Percentiles rank a stretch among this genome's conserved stretches.
phyloP scores from a whole-genome alignment of 2,797 vertebrate genomes.

The Sebastes matsubarae region DNA sequence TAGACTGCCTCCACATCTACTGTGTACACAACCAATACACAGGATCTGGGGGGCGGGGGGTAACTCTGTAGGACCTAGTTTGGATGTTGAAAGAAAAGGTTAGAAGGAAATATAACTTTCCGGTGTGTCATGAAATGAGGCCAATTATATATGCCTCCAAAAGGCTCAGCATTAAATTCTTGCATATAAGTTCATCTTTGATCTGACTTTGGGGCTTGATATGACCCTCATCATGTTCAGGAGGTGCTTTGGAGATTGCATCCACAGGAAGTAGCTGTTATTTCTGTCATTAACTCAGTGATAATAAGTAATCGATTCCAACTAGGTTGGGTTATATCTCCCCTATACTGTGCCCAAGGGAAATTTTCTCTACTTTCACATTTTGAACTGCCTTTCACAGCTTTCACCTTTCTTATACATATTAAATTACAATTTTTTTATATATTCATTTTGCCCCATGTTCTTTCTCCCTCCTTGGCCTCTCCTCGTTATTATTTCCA shows the following conservation, averaged over 20 bases:
- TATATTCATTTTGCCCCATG: neutral
- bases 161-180: neutral
- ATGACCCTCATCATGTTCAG: neutral
- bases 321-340: neutral
- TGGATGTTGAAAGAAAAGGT: neutral
- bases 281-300: neutral
- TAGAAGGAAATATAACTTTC: neutral
- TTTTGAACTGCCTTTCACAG: neutral
- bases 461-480: conserved; percentile 1
- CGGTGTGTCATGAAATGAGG: neutral
- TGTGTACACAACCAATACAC: neutral
- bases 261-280: conserved; percentile 4
- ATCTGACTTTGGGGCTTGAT: conserved; percentile 1
- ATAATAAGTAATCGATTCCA: conserved; percentile 9
- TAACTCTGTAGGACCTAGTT: neutral
- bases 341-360: neutral
- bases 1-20: conserved; percentile 13
- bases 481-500: conserved; percentile 26
- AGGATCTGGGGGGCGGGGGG: no score
- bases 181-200: conserved; percentile 8
- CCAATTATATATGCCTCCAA: neutral
- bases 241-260: neutral
- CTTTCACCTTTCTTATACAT: neutral
- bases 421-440: neutral
- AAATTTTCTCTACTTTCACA: neutral